Percentiles rank a stretch among this genome's conserved stretches.
phyloP scores from a whole-genome alignment of 2,888 invertebrate species.

The Brachyptera putata region DNA sequence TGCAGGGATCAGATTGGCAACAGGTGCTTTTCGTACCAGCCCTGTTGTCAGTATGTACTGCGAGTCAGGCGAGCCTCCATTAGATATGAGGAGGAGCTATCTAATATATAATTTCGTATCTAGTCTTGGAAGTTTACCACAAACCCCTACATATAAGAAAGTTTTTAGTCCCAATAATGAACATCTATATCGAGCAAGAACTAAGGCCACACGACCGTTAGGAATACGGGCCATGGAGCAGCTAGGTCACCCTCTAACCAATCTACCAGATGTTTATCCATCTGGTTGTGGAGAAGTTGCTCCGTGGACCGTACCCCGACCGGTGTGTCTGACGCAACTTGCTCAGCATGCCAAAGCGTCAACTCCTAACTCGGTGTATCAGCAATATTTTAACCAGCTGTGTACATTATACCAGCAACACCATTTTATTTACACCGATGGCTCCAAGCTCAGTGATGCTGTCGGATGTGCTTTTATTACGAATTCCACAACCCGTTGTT shows the following conservation, averaged over 20 bases:
- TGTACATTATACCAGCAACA: background rate
- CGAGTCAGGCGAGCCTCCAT: background rate
- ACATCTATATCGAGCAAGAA: background rate
- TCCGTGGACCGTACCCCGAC: no score
- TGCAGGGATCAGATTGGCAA: background rate
- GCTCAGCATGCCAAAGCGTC: background rate
- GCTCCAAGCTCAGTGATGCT: background rate
- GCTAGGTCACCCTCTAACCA: background rate
- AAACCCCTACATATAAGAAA: background rate
- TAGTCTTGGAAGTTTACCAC: background rate
- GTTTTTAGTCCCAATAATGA: background rate
- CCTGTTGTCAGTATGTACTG: background rate
- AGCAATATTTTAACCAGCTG: background rate
- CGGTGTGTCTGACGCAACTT: no score
- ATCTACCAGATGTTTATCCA: background rate
- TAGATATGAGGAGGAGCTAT: background rate
- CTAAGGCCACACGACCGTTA: background rate
- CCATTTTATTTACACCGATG: background rate
- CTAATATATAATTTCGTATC: background rate
- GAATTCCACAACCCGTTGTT: background rate
- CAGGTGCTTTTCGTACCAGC: slow-evolving; percentile 12
- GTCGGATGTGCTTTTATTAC: background rate
- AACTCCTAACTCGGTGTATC: background rate
- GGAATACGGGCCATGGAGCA: background rate
- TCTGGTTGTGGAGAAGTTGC: no score